Evolutionary conservation across 2,113 vertebrate genomes (phyloP).

Genomic region (Sorex fumeus): DNA sequence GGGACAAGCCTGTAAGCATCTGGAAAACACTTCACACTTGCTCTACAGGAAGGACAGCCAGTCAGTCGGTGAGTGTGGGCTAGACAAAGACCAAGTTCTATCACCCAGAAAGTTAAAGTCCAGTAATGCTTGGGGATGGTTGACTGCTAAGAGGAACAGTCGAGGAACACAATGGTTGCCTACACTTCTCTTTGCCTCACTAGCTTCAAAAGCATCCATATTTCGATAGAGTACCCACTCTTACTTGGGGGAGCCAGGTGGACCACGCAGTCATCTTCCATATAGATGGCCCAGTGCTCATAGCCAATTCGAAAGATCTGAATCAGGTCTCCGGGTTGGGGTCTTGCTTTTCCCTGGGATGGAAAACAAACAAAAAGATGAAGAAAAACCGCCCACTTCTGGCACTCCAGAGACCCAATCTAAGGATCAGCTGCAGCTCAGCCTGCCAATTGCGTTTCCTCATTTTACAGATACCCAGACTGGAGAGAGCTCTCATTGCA

Average conservation of each 20-base stretch:
- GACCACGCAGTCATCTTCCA: slow-evolving; percentile 85
- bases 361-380: neutral
- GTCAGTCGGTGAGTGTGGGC: neutral
- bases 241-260: slow-evolving; percentile 84
- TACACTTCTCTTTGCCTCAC: neutral
- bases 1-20: neutral
- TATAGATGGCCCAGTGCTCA: slow-evolving; percentile 86
- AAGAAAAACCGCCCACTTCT: neutral
- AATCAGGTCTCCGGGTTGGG: slow-evolving; percentile 85
- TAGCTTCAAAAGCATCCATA: neutral
- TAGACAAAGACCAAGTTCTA: neutral
- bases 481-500: neutral
- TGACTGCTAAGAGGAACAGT: neutral
- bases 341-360: slow-evolving; percentile 67
- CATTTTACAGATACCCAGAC: neutral
- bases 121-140: neutral
- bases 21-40: neutral
- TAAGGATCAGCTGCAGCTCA: neutral
- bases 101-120: neutral
- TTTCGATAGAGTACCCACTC: neutral
- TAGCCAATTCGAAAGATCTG: slow-evolving; percentile 85
- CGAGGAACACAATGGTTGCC: neutral
- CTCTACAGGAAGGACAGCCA: neutral
- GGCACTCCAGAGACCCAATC: neutral
- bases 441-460: neutral